These are phyloP conservation scores for Ptychobarbus kaznakovi DNA, from an alignment of 2,797 vertebrate species.

Conservation along the genomic window DNA sequence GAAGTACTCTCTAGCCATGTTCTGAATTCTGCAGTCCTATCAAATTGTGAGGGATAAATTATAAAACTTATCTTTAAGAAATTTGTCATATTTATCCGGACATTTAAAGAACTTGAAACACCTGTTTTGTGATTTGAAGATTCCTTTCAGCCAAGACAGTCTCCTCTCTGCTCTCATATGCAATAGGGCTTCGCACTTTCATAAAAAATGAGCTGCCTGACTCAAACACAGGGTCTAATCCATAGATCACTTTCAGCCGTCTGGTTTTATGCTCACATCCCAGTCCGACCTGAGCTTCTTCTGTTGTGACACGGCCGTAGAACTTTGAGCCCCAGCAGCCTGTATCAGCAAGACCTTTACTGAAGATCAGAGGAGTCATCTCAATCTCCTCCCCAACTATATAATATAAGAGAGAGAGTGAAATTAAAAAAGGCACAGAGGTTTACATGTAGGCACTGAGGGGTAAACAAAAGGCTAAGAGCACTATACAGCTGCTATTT, in stretches of 20 bases:
- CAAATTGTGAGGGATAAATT: not conserved
- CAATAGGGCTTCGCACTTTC: slow-evolving; percentile 86
- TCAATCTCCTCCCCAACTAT: slow-evolving; percentile 96
- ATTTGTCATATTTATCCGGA: not conserved
- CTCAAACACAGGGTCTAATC: slow-evolving; percentile 92
- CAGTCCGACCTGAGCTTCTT: slow-evolving; percentile 78
- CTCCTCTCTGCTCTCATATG: slow-evolving; percentile 88
- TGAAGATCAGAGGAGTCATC: slow-evolving; percentile 93
- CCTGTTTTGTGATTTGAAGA: slow-evolving; percentile 89
- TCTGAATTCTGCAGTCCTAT: slow-evolving; percentile 93
- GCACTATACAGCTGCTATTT: not conserved
- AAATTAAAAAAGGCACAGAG: not conserved
- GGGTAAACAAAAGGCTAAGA: not conserved
- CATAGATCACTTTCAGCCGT: slow-evolving; percentile 91
- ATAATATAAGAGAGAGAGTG: slow-evolving; percentile 13
- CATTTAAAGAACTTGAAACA: slow-evolving; percentile 51
- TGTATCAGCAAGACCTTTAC: slow-evolving; percentile 89
- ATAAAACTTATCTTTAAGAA: not conserved
- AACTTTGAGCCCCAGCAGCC: slow-evolving; percentile 91
- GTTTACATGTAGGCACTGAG: not conserved
- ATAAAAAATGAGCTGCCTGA: slow-evolving; percentile 89
- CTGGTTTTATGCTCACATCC: slow-evolving; percentile 84
- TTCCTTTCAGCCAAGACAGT: slow-evolving; percentile 87
- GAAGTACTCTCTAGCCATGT: slow-evolving; percentile 93
- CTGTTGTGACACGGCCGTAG: slow-evolving; percentile 89